phyloP scores from a whole-genome alignment of 2,888 invertebrate species.

The Mellilla xanthometata region DNA sequence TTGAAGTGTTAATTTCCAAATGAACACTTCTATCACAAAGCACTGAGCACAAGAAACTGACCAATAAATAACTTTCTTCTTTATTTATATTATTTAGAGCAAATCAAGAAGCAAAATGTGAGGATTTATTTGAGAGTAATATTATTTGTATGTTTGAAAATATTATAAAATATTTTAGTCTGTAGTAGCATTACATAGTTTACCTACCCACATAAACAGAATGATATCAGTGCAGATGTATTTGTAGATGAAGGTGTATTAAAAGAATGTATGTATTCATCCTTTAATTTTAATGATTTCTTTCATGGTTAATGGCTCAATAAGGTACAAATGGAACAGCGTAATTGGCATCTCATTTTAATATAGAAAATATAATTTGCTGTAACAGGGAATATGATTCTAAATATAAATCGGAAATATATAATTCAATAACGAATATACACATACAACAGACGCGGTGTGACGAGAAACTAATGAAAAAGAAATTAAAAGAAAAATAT shows the following conservation, averaged over 20 bases:
- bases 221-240: too few species aligned
- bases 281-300: conserved; percentile 67
- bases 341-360: conserved; percentile 71
- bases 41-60: too few species aligned
- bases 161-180: too few species aligned
- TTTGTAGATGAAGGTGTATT: conserved; percentile 43
- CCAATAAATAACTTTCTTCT: too few species aligned
- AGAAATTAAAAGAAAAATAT: conserved; percentile 55
- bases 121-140: too few species aligned
- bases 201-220: too few species aligned
- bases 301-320: conserved; percentile 62
- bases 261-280: conserved; percentile 61
- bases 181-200: too few species aligned
- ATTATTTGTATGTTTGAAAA: too few species aligned
- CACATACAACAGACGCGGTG: conserved; percentile 51
- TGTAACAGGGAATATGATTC: conserved; percentile 70
- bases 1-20: too few species aligned
- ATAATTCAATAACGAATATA: conserved; percentile 65
- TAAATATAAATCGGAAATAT: conserved; percentile 48
- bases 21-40: too few species aligned
- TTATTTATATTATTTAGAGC: too few species aligned
- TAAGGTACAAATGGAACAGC: conserved; percentile 75
- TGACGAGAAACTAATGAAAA: conserved; percentile 38
- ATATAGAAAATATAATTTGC: conserved; percentile 76
- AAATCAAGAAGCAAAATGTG: too few species aligned